Evolutionary conservation across 1,140 invertebrate species (phyloP), one percentile per base, ranked within the genome.

Genomic region (Calosoma granatense): DNA sequence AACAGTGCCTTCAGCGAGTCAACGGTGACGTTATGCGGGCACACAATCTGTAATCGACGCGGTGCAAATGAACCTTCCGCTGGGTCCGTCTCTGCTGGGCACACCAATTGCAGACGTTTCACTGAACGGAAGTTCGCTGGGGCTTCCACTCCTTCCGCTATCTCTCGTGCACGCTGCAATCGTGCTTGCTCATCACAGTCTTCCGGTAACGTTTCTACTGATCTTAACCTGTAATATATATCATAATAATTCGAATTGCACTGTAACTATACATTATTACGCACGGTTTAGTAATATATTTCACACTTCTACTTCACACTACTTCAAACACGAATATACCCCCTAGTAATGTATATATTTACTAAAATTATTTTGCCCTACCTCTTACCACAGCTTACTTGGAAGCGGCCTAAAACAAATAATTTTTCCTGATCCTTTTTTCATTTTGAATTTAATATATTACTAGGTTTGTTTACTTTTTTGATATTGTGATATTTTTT

Each of bases 101-200:
- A 71, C 11, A 71, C 56, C 22, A 71, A 54, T 55, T 76, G 73
- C 12, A 76, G 69, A 41, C 73, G 65, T 20, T 70, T 63, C 3
- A 70, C 64, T 52, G 78, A 78, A 56, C 75, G 70, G 60, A 81
- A 82, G 59, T 78, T 81, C 3, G 81, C 78, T 4, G 82, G 80
- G 20, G 81, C 76, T 26, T 88, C 87, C 0, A 90, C 81, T 0
- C 86, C 87, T 69, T 87, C 82, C 59, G 83, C 83, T 70, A 89
- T 88, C 74, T 90, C 87, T 57, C 81, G 73, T 1, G 85, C 85
- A 61, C 87, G 71, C 65, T 86, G 81, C 51, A 80, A 70, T 55
- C 84, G 76, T 17, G 84, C 82, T 56, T 79, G 73, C 70, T 87
- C 85, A 69, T 89, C 86, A 64, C 83, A 83, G 70, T 90, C 86